phyloP scores from a whole-genome alignment of 2,797 vertebrate genomes.

The Mus minutoides region DNA sequence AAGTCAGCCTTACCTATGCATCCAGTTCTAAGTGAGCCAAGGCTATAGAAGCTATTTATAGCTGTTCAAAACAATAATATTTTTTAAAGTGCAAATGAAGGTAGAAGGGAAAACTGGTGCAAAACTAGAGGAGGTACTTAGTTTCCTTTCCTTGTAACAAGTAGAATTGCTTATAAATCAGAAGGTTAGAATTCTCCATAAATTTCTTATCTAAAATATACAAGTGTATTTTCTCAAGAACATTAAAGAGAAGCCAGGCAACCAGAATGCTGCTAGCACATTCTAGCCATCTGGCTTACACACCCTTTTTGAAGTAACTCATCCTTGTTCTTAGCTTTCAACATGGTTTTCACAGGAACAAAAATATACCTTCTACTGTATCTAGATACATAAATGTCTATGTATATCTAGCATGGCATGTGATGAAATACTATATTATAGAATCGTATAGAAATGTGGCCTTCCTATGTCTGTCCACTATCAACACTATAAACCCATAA shows the following conservation, averaged over 20 bases:
- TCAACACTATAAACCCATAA: not conserved
- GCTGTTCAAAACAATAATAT: not conserved
- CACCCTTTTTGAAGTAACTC: not conserved
- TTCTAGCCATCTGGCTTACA: not conserved
- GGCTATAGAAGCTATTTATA: not conserved
- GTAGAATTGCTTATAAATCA: constrained; percentile 29
- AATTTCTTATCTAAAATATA: constrained; percentile 43
- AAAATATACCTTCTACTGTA: not conserved
- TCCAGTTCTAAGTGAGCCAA: not conserved
- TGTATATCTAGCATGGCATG: not conserved
- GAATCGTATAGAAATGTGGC: constrained; percentile 6
- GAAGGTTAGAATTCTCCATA: not conserved
- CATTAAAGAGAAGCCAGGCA: not conserved
- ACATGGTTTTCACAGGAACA: not conserved
- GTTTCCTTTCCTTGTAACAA: not conserved
- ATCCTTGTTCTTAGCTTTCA: not conserved
- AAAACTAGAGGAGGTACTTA: not conserved
- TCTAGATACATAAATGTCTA: not conserved
- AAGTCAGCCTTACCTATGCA: not conserved
- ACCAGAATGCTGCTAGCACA: not conserved
- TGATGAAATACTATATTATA: not conserved
- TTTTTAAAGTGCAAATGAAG: not conserved
- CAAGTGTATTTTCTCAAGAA: constrained; percentile 22
- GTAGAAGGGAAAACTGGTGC: no score
- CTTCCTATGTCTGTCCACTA: not conserved